Conservation (phyloP, 2,888 invertebrate species). For the Lordiphosa andalusiaca region DNA sequence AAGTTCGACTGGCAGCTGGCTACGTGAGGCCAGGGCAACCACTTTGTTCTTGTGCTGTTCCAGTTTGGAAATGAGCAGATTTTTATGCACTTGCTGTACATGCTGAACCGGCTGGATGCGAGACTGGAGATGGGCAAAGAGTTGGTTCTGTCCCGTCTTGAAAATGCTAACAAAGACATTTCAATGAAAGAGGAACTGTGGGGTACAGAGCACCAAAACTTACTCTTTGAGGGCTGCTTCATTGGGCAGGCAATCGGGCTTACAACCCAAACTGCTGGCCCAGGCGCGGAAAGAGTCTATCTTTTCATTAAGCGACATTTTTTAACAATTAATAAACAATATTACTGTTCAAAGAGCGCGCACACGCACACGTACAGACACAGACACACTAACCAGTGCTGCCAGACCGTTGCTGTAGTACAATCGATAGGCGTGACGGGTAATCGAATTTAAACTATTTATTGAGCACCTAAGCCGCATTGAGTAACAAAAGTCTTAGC, state of each 20-base stretch:
- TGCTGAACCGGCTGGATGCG: slow-evolving; percentile 75
- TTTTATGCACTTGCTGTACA: slow-evolving; percentile 72
- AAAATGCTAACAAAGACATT: slow-evolving; percentile 68
- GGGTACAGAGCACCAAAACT: slow-evolving; percentile 24
- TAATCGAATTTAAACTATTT: slow-evolving; percentile 7
- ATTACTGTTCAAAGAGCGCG: slow-evolving; percentile 3
- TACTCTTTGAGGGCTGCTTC: slow-evolving; percentile 78
- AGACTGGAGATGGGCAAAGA: slow-evolving; percentile 73
- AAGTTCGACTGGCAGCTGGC: slow-evolving; percentile 72
- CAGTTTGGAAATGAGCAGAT: slow-evolving; percentile 75
- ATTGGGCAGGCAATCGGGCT: slow-evolving; percentile 66
- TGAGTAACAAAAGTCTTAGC: slow-evolving; percentile 77
- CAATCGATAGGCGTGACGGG: neutral
- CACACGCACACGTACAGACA: slow-evolving; percentile 7
- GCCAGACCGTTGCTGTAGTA: too few relatives aligned
- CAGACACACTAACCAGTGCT: too few relatives aligned
- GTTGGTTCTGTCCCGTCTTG: slow-evolving; percentile 73
- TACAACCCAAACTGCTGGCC: slow-evolving; percentile 76
- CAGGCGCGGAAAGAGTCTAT: slow-evolving; percentile 69
- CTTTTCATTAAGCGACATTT: slow-evolving; percentile 54
- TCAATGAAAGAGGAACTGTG: neutral
- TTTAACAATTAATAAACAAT: neutral
- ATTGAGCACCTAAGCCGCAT: slow-evolving; percentile 69
- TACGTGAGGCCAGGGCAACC: slow-evolving; percentile 64
- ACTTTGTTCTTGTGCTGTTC: slow-evolving; percentile 67